A percentile compares a stretch with the other conserved stretches of the same genome.
Evolutionary conservation across 1,140 invertebrate species (phyloP).

Genomic region (Drosophila ogumai): DNA sequence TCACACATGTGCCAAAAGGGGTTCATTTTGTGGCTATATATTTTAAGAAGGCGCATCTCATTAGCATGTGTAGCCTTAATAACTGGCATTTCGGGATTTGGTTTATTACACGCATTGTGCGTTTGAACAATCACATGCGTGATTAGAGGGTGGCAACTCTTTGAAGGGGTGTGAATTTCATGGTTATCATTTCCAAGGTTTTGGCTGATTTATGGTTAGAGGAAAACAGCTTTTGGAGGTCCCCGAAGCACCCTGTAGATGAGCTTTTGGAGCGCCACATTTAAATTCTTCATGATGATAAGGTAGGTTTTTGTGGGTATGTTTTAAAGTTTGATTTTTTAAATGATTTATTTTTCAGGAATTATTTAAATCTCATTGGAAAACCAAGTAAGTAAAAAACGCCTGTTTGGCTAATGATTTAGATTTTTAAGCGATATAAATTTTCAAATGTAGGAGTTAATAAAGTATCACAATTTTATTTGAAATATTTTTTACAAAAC

Average conservation of each 20-base stretch:
- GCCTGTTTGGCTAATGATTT: not conserved
- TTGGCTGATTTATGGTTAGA: slow-evolving; percentile 1
- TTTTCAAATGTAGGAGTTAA: not conserved
- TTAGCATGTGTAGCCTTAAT: slow-evolving; percentile 53
- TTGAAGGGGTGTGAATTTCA: slow-evolving; percentile 5
- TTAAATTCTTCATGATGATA: not conserved
- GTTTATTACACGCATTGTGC: slow-evolving; percentile 20
- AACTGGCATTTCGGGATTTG: slow-evolving; percentile 34
- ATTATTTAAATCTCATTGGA: not conserved
- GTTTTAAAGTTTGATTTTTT: not conserved
- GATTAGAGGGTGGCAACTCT: not conserved
- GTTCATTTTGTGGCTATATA: slow-evolving; percentile 61
- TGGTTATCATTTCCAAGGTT: not conserved
- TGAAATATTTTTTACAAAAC: not conserved
- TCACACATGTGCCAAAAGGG: slow-evolving; percentile 61
- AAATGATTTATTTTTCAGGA: not conserved
- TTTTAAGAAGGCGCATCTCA: slow-evolving; percentile 45
- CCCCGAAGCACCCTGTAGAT: slow-evolving; percentile 6
- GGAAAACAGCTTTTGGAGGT: slow-evolving; percentile 1
- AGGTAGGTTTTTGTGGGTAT: not conserved
- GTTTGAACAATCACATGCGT: slow-evolving; percentile 63
- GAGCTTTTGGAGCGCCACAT: not conserved
- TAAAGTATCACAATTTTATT: not conserved
- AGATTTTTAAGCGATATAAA: not conserved
- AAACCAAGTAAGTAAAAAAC: not conserved